phyloP scores from a whole-genome alignment of 2,797 vertebrate species.

The Macroramphosus scolopax region DNA sequence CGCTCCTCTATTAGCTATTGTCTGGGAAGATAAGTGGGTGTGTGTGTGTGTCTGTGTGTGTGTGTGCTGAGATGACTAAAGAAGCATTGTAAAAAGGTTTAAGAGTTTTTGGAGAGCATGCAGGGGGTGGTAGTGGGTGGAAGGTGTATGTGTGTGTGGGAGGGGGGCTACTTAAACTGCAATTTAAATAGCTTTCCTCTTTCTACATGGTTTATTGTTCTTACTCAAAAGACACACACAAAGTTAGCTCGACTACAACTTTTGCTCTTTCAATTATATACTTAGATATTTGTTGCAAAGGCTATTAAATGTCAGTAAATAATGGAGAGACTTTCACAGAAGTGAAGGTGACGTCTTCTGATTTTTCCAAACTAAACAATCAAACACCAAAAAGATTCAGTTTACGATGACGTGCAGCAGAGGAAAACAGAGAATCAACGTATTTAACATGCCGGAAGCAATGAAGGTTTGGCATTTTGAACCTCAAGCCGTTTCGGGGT shows the following conservation, averaged over 20 bases:
- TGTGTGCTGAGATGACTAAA: constrained; percentile 43
- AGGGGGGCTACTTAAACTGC: constrained; percentile 25
- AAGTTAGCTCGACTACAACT: constrained; percentile 7
- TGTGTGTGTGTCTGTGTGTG: constrained; percentile 27
- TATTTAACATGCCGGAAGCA: neutral
- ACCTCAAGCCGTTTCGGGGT: too few relatives aligned
- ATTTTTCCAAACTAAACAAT: neutral
- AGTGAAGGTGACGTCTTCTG: too few relatives aligned
- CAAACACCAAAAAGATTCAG: neutral
- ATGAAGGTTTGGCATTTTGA: too few relatives aligned
- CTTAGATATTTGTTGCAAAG: neutral
- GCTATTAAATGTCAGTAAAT: constrained; percentile 1
- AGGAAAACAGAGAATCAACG: neutral
- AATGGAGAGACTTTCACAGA: too few relatives aligned
- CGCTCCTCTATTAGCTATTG: constrained; percentile 59
- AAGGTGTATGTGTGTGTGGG: constrained; percentile 14
- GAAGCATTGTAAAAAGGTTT: constrained; percentile 53
- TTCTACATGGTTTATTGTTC: constrained; percentile 26
- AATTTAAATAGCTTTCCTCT: constrained; percentile 37
- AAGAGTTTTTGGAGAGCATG: constrained; percentile 54
- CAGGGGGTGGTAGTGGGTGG: constrained; percentile 41
- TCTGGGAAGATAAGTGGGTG: constrained; percentile 55
- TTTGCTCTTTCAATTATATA: neutral
- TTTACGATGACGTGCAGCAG: neutral
- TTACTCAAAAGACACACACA: constrained; percentile 3